Percentiles rank a stretch among this genome's conserved stretches.
These are phyloP conservation scores for Heterodera filipjevi DNA, from an alignment of 2,888 invertebrate species.

Conservation along the genomic window DNA sequence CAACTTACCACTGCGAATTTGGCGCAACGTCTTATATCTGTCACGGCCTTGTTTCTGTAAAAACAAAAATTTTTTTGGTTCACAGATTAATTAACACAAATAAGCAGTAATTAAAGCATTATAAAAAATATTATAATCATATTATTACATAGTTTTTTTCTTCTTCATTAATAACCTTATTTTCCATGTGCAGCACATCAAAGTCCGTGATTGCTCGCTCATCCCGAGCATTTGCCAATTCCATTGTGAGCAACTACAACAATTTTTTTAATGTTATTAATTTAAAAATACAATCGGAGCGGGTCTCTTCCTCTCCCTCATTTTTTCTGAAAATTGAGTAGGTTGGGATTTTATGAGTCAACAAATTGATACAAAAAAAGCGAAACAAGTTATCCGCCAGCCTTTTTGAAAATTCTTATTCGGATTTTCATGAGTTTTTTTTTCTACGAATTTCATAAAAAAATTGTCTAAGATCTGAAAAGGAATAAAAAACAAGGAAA, in stretches of 20 bases:
- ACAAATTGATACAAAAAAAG: too few species aligned
- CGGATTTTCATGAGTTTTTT: too few species aligned
- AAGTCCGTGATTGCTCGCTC: slow-evolving; percentile 76
- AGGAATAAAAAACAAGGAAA: too few species aligned
- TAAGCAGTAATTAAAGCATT: too few species aligned
- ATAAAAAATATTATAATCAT: neutral
- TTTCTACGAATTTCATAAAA: too few species aligned
- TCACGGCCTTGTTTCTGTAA: slow-evolving; percentile 85
- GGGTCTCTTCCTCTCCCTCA: too few species aligned
- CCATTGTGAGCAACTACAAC: slow-evolving; percentile 86
- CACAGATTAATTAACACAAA: neutral
- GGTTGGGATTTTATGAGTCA: too few species aligned
- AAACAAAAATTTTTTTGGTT: neutral
- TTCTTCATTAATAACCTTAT: slow-evolving; percentile 71
- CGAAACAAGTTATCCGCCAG: neutral
- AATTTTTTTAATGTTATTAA: too few species aligned
- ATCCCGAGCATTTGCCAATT: slow-evolving; percentile 80
- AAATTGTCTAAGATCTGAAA: too few species aligned
- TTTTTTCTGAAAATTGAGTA: too few species aligned
- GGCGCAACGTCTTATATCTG: slow-evolving; percentile 99
- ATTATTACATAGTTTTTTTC: neutral
- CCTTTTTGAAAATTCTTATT: neutral
- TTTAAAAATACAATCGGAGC: too few species aligned
- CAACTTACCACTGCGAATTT: slow-evolving; percentile 80
- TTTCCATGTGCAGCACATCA: slow-evolving; percentile 97